Conservation (phyloP, 2,113 vertebrate species). For the Gallinago media region DNA sequence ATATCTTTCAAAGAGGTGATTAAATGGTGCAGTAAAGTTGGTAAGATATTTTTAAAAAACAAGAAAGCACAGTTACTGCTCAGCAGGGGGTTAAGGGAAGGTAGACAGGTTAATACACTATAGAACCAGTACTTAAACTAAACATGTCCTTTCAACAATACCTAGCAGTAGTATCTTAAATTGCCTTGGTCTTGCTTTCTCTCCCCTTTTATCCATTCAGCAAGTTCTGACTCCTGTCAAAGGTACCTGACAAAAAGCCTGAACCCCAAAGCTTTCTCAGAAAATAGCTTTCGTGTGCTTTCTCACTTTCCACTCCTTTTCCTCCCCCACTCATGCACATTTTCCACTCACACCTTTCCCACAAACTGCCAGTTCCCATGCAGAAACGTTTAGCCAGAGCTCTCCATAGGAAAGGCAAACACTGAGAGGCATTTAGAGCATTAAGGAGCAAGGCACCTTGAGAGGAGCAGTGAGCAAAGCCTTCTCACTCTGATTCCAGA, state of each 20-base stretch:
- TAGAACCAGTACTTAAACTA: slow-evolving; percentile 68
- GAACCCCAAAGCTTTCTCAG: neutral
- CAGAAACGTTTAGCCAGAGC: neutral
- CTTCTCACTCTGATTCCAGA: neutral
- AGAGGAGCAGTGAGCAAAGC: neutral
- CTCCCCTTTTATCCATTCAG: neutral
- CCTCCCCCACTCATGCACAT: neutral
- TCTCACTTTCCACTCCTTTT: neutral
- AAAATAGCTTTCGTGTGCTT: neutral
- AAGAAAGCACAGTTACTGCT: slow-evolving; percentile 37
- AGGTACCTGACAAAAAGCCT: slow-evolving; percentile 13
- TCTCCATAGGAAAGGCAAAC: neutral
- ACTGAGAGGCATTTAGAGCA: neutral
- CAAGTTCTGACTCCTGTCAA: neutral
- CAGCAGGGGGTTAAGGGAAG: neutral
- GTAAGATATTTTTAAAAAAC: slow-evolving; percentile 24
- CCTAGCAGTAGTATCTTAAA: slow-evolving; percentile 36
- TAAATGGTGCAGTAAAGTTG: neutral
- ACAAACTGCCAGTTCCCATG: neutral
- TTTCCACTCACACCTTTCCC: neutral
- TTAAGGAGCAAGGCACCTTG: neutral
- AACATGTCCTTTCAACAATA: slow-evolving; percentile 53
- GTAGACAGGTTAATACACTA: slow-evolving; percentile 33
- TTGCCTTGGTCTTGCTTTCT: neutral
- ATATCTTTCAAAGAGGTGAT: neutral